Evolutionary conservation across 2,888 invertebrate genomes (phyloP).

Genomic region (Meiosimyza platycephala): DNA sequence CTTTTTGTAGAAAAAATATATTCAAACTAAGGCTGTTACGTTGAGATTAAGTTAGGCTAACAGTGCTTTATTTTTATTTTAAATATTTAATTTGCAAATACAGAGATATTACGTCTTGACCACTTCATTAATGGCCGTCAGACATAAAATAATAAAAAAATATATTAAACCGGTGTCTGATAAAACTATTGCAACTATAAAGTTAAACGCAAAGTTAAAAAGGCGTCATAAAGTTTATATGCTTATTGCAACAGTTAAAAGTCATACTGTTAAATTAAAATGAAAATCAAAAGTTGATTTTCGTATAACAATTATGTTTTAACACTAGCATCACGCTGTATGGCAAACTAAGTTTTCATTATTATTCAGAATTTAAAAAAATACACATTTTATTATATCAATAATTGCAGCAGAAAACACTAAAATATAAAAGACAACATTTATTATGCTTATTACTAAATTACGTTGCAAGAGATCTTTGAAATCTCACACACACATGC

Average conservation of each 20-base stretch:
- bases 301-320: too few relatives aligned
- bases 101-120: too few relatives aligned
- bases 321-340: background rate
- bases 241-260: too few relatives aligned
- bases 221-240: too few relatives aligned
- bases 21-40: background rate
- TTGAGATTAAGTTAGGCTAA: background rate
- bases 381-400: slow-evolving; percentile 1
- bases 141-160: too few relatives aligned
- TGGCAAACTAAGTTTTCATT: slow-evolving; percentile 19
- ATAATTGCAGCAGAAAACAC: slow-evolving; percentile 8
- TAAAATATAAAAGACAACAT: slow-evolving; percentile 24
- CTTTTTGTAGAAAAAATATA: background rate
- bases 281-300: too few relatives aligned
- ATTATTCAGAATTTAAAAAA: background rate
- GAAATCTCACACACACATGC: slow-evolving; percentile 18
- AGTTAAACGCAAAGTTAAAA: too few relatives aligned
- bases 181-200: too few relatives aligned
- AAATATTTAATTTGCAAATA: background rate
- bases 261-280: too few relatives aligned
- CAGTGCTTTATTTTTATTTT: background rate
- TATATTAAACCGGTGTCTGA: too few relatives aligned
- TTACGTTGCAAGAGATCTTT: slow-evolving; percentile 18
- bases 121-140: too few relatives aligned
- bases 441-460: slow-evolving; percentile 19